phyloP scores from a whole-genome alignment of 2,888 invertebrate species.

The Xylocampa areola region DNA sequence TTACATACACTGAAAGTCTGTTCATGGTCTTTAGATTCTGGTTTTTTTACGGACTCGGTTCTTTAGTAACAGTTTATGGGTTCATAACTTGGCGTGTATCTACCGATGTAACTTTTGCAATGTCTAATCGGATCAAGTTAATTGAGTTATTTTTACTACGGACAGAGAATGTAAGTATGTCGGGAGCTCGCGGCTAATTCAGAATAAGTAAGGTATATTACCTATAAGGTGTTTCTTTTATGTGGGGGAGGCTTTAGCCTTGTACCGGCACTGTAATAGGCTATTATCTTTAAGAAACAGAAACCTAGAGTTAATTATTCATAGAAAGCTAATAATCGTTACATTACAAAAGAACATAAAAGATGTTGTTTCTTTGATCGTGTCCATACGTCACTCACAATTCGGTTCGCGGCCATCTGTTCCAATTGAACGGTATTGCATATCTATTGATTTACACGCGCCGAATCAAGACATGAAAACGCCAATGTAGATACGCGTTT shows the following conservation, averaged over 20 bases:
- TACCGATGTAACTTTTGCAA: too few relatives aligned
- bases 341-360: slow-evolving; percentile 9
- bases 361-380: slow-evolving; percentile 32
- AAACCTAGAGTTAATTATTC: not conserved
- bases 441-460: slow-evolving; percentile 58
- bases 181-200: too few relatives aligned
- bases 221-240: too few relatives aligned
- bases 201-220: too few relatives aligned
- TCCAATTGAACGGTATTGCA: slow-evolving; percentile 57
- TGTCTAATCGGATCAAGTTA: too few relatives aligned
- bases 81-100: too few relatives aligned
- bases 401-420: slow-evolving; percentile 48
- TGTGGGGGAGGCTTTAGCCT: too few relatives aligned
- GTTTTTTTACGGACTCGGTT: too few relatives aligned
- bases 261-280: too few relatives aligned
- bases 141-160: too few relatives aligned
- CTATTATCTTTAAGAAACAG: not conserved
- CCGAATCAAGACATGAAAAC: slow-evolving; percentile 43
- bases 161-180: too few relatives aligned
- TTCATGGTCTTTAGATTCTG: not conserved
- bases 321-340: not conserved
- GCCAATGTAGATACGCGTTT: slow-evolving; percentile 30
- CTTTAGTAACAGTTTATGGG: too few relatives aligned
- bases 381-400: slow-evolving; percentile 50
- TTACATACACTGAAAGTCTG: not conserved